Percentiles rank a stretch among this genome's conserved stretches.
phyloP scores from a whole-genome alignment of 2,888 invertebrate species.

The Brachycybe producta region DNA sequence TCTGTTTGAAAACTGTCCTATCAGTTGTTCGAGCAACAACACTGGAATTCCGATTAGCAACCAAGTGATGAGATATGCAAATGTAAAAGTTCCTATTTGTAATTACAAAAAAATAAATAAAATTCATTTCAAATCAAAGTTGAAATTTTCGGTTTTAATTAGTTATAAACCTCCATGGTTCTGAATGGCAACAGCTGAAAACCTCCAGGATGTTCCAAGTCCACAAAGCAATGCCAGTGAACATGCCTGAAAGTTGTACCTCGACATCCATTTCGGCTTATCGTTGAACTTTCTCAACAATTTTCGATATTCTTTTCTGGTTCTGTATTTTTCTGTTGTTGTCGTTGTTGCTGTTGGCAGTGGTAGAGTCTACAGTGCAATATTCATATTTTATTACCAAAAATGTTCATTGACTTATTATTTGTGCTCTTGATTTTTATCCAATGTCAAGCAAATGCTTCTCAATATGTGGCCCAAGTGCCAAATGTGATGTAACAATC shows the following conservation, averaged over 20 bases:
- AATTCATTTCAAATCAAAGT: not conserved
- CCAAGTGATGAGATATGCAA: slow-evolving; percentile 8
- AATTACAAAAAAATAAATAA: not conserved
- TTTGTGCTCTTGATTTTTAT: too few species aligned
- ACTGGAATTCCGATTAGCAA: slow-evolving; percentile 8
- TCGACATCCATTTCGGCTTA: not conserved
- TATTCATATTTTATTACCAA: too few species aligned
- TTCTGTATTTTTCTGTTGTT: too few species aligned
- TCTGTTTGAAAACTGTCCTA: slow-evolving; percentile 10
- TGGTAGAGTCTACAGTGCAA: too few species aligned
- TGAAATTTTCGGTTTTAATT: not conserved
- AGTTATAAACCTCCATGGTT: slow-evolving; percentile 4
- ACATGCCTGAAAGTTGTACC: not conserved
- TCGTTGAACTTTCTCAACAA: too few species aligned
- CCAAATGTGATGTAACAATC: too few species aligned
- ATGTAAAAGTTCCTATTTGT: slow-evolving; percentile 11
- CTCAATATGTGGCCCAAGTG: too few species aligned
- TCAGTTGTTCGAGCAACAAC: not conserved
- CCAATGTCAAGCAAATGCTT: too few species aligned
- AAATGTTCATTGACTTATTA: too few species aligned
- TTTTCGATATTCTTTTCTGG: too few species aligned
- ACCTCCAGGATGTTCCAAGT: slow-evolving; percentile 12
- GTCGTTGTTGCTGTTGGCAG: too few species aligned
- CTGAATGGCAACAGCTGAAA: slow-evolving; percentile 3
- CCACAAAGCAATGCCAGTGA: not conserved